Percentiles rank a stretch among this genome's conserved stretches.
phyloP scores from a whole-genome alignment of 2,113 vertebrate species.

The Hirundichthys speculiger region DNA sequence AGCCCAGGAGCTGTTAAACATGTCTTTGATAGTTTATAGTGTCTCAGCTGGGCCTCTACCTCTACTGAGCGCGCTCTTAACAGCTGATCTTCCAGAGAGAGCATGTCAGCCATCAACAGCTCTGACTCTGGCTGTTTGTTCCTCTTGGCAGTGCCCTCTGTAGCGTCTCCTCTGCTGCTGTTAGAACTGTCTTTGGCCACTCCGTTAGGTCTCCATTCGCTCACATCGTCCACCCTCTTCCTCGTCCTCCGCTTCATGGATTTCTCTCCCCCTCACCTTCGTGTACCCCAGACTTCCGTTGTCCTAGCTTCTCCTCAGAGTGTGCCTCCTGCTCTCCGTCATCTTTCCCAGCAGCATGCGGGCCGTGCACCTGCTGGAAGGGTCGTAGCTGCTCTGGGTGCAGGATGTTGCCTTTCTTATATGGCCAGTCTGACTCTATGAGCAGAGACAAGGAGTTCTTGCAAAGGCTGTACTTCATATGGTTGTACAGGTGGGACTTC shows the following conservation, averaged over 20 bases:
- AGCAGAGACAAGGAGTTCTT: conserved; percentile 97
- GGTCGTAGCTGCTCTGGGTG: conserved; percentile 85
- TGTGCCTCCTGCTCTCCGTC: conserved; percentile 59
- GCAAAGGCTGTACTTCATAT: conserved; percentile 99
- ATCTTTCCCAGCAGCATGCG: conserved; percentile 41
- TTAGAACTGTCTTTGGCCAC: conserved; percentile 40
- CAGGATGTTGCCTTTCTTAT: conserved; percentile 87
- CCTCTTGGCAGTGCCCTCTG: conserved; percentile 67
- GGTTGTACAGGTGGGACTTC: conserved; percentile 99
- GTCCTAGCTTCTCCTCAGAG: conserved; percentile 60
- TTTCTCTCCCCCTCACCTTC: conserved; percentile 76
- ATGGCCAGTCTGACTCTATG: conserved; percentile 93
- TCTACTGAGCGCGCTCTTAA: conserved; percentile 78
- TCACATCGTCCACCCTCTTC: conserved; percentile 63
- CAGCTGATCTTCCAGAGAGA: conserved; percentile 84
- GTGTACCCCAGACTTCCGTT: conserved; percentile 56
- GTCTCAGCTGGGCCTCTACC: conserved; percentile 84
- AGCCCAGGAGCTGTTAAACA: conserved; percentile 77
- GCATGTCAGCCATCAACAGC: conserved; percentile 84
- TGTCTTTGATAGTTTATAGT: conserved; percentile 83
- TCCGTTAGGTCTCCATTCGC: conserved; percentile 38
- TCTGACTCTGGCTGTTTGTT: conserved; percentile 82
- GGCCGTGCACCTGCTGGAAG: conserved; percentile 76
- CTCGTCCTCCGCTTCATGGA: conserved; percentile 45
- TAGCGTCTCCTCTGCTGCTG: conserved; percentile 19